A percentile compares a stretch with the other conserved stretches of the same genome.
Conservation (phyloP, 2,797 vertebrate genomes). For the Pempheris klunzingeri region DNA sequence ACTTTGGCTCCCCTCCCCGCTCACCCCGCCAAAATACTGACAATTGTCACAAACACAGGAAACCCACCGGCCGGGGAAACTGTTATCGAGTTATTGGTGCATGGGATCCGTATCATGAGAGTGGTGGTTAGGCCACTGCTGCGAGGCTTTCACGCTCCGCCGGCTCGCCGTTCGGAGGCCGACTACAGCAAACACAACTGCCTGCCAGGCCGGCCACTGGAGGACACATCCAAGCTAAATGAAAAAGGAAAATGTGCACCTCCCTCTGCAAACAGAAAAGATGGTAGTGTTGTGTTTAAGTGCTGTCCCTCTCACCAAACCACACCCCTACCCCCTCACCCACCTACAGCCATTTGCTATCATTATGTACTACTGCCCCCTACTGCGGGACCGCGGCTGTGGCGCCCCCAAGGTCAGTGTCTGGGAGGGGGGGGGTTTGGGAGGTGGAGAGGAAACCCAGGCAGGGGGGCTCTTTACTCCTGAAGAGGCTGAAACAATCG, state of each 20-base stretch:
- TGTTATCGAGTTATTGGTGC: slow-evolving; percentile 70
- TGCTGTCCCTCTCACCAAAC: slow-evolving; percentile 47
- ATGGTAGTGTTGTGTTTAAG: slow-evolving; percentile 80
- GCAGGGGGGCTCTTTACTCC: slow-evolving; percentile 78
- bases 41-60: slow-evolving; percentile 78
- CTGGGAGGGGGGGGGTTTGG: slow-evolving; percentile 27
- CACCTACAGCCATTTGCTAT: slow-evolving; percentile 71
- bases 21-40: slow-evolving; percentile 45
- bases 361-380: slow-evolving; percentile 87
- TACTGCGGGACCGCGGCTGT: slow-evolving; percentile 77
- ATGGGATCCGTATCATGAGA: slow-evolving; percentile 57
- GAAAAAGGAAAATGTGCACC: slow-evolving; percentile 64
- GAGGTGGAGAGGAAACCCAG: not conserved
- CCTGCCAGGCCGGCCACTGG: slow-evolving; percentile 45
- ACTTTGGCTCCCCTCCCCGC: slow-evolving; percentile 23
- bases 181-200: slow-evolving; percentile 49
- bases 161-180: slow-evolving; percentile 47
- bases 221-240: slow-evolving; percentile 68
- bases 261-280: slow-evolving; percentile 59
- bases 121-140: slow-evolving; percentile 70
- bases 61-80: slow-evolving; percentile 58
- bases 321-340: slow-evolving; percentile 14
- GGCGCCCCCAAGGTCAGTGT: slow-evolving; percentile 78
- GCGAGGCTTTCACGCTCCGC: slow-evolving; percentile 68
- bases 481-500: slow-evolving; percentile 74